Base-by-base conservation (phyloP, 2,113 vertebrate genomes). In the Callipepla californica region DNA sequence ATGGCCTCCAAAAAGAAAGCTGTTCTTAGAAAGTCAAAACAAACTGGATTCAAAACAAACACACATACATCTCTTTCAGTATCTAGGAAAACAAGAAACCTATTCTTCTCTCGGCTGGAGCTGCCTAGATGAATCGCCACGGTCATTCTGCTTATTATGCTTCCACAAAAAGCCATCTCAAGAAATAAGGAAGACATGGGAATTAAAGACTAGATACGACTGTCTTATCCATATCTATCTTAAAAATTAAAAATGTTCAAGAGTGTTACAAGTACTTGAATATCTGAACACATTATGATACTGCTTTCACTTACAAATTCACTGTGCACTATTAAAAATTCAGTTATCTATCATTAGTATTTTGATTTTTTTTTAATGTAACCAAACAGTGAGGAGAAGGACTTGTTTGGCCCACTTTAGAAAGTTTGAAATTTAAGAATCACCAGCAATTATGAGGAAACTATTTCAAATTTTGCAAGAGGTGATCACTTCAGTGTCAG, bases 61-160 rank as follows among this genome's bases (percentile, higher is more conserved):
- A 50, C 4, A 19, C 23, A 36, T 1, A 1, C 1, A 15, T 5
- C 4, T 1, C 38, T 68, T 65, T 59, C 32, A 44, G 6, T 30
- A 36, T 61, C 79, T 57, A 42, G 21, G 21, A 9, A 7, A 13
- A 76, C 63, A 20, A 83, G 32, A 76, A 79, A 67, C 26, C n/a
- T 85, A 22, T 69, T 61, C 45, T 70, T 30, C 34, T 11, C 6
- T 30, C 32, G 75, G 34, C 36, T 62, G 22, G 36, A 79, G 22
- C 38, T 83, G 26, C 17, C 28, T 13, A 45, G 14, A 72, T 44
- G 42, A 76, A 85, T 82, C 10, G 74, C 36, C 14, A 7, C 1
- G 2, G 20, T 13, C 6, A 44, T 32, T 75, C 36, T 9, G 20
- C 18, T 58, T 47, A 74, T 0, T 32, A 58, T 3, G 32, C 5